Percentiles rank a stretch among this genome's conserved stretches.
Evolutionary conservation across 2,888 invertebrate genomes (phyloP).

Genomic region (Strigamia crassipes): DNA sequence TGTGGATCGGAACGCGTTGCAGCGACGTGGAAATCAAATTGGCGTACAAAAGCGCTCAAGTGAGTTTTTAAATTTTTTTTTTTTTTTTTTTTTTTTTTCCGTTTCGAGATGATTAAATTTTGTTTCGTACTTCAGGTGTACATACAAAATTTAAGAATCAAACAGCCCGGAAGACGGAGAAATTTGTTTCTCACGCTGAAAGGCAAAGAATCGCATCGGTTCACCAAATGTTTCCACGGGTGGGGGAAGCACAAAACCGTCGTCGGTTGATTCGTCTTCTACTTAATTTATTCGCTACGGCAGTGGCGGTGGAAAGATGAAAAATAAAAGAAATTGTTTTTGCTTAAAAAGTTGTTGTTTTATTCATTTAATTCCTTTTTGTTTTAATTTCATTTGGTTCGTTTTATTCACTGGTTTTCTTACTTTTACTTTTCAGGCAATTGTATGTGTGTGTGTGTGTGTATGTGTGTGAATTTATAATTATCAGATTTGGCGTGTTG

Average conservation of each 20-base stretch:
- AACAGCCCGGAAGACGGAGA: constrained; percentile 86
- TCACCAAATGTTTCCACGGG: constrained; percentile 98
- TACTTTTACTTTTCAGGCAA: neutral
- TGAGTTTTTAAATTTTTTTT: too few relatives aligned
- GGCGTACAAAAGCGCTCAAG: constrained; percentile 97
- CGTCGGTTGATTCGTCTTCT: constrained; percentile 61
- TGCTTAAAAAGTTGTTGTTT: too few relatives aligned
- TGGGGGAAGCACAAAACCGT: constrained; percentile 90
- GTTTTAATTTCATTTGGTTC: too few relatives aligned
- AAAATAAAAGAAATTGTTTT: neutral
- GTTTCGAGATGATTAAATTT: neutral
- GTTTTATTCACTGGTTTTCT: neutral
- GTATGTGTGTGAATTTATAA: constrained; percentile 23
- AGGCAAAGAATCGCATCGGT: constrained; percentile 91
- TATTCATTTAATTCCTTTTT: too few relatives aligned
- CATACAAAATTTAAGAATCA: constrained; percentile 93
- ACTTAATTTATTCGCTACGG: too few relatives aligned
- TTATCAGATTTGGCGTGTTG: constrained; percentile 40
- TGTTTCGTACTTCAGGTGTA: constrained; percentile 73
- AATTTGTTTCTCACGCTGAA: constrained; percentile 94
- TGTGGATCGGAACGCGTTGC: constrained; percentile 96
- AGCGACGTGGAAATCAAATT: constrained; percentile 99
- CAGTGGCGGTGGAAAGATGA: too few relatives aligned
- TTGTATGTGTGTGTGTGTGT: neutral
- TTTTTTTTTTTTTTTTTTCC: too few relatives aligned